These are phyloP conservation scores for Metopolophium dirhodum DNA, from an alignment of 1,140 invertebrate species.

Conservation along the genomic window DNA sequence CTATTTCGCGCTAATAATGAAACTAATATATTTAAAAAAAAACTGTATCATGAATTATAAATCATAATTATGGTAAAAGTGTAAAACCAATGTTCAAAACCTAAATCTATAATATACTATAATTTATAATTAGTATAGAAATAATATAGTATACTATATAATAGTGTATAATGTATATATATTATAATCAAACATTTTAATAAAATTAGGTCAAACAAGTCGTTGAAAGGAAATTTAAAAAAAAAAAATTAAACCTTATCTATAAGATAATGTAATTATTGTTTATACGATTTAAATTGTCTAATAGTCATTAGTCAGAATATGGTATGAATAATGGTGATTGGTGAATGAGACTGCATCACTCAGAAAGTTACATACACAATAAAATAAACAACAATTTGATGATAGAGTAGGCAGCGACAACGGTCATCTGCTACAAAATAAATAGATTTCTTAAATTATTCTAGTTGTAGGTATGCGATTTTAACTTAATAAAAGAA, in stretches of 20 bases:
- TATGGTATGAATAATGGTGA: neutral
- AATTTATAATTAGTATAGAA: neutral
- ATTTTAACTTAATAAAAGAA: neutral
- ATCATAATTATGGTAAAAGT: neutral
- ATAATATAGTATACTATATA: neutral
- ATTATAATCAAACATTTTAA: neutral
- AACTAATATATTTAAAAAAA: neutral
- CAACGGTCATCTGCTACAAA: neutral
- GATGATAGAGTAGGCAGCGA: neutral
- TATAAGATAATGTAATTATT: neutral
- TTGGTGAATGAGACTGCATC: neutral
- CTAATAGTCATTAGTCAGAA: neutral
- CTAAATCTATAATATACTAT: neutral
- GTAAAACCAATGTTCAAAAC: neutral
- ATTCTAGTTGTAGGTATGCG: neutral
- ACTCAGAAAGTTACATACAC: neutral
- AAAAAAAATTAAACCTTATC: neutral
- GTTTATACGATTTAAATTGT: neutral
- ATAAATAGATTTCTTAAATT: neutral
- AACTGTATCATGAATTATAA: neutral
- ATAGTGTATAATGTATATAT: neutral
- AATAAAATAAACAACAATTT: neutral
- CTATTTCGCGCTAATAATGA: neutral
- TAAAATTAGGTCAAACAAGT: neutral
- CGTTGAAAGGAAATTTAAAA: neutral